phyloP scores from a whole-genome alignment of 2,113 vertebrate genomes.

The Morphnarchus princeps region DNA sequence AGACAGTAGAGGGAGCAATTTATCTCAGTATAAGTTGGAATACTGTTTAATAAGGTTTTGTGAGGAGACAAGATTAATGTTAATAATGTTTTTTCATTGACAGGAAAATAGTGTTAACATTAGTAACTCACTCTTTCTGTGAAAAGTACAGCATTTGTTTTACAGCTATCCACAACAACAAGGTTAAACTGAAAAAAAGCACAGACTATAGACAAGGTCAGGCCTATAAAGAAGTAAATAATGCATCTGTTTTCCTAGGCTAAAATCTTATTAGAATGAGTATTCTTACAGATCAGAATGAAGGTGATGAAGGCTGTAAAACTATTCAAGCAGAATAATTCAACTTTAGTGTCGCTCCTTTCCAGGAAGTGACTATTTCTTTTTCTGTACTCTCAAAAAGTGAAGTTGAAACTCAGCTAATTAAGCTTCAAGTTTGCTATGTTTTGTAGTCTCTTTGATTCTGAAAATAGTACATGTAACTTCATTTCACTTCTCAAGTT shows the following conservation, averaged over 20 bases:
- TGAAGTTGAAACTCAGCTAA: background rate
- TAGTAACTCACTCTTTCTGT: background rate
- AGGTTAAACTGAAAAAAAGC: constrained; percentile 19
- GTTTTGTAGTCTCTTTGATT: background rate
- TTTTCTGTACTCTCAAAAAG: background rate
- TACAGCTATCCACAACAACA: background rate
- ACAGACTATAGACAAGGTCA: constrained; percentile 35
- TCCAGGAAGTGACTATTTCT: background rate
- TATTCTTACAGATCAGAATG: constrained; percentile 29
- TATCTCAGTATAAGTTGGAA: constrained; percentile 9
- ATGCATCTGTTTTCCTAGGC: constrained; percentile 13
- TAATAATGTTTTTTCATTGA: constrained; percentile 33
- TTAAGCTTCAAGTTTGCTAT: background rate
- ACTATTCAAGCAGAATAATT: constrained; percentile 46
- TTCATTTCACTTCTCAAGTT: background rate
- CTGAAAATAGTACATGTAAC: background rate
- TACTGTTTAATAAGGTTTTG: constrained; percentile 30
- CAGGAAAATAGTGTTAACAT: background rate
- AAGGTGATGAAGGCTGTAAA: constrained; percentile 31
- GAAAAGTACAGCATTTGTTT: constrained; percentile 15
- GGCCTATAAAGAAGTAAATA: constrained; percentile 11
- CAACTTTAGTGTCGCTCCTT: background rate
- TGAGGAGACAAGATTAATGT: constrained; percentile 33
- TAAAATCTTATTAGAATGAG: constrained; percentile 37
- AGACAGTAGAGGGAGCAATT: constrained; percentile 19